phyloP scores from a whole-genome alignment of 2,113 vertebrate genomes.

The Crotophaga sulcirostris region DNA sequence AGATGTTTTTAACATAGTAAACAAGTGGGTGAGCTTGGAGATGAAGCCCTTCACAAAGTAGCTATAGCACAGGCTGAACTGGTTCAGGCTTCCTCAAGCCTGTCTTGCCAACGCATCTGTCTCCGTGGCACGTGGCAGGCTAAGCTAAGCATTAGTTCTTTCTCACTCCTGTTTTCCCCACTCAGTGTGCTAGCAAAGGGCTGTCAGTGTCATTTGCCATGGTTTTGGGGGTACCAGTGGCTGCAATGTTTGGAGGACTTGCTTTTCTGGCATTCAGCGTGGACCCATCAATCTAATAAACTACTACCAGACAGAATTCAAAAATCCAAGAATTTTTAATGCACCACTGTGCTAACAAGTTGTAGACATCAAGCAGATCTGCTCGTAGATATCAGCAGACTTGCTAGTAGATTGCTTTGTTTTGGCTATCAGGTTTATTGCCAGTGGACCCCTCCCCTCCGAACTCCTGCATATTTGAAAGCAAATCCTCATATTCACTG shows the following conservation, averaged over 20 bases:
- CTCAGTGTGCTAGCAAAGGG: not conserved
- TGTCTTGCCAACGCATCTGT: rapidly evolving
- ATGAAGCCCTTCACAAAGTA: not conserved
- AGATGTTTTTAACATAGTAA: not conserved
- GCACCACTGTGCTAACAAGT: not conserved
- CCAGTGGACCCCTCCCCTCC: not conserved
- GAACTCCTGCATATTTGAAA: not conserved
- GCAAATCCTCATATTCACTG: not conserved
- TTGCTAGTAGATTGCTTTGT: not conserved
- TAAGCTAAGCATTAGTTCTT: not conserved
- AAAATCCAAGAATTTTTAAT: not conserved
- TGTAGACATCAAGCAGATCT: not conserved
- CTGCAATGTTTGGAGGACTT: not conserved
- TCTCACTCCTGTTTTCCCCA: not conserved
- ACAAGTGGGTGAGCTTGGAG: not conserved
- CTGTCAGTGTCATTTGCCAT: not conserved
- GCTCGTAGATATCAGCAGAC: not conserved
- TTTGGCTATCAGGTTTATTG: not conserved
- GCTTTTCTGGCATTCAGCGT: not conserved
- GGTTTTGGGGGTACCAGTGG: not conserved
- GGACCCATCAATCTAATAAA: not conserved
- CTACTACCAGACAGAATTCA: not conserved
- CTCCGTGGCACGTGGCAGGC: not conserved
- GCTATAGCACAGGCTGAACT: not conserved
- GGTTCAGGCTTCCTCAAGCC: not conserved